Evolutionary conservation across 2,797 vertebrate species (phyloP).

Genomic region (Scyliorhinus canicula): DNA sequence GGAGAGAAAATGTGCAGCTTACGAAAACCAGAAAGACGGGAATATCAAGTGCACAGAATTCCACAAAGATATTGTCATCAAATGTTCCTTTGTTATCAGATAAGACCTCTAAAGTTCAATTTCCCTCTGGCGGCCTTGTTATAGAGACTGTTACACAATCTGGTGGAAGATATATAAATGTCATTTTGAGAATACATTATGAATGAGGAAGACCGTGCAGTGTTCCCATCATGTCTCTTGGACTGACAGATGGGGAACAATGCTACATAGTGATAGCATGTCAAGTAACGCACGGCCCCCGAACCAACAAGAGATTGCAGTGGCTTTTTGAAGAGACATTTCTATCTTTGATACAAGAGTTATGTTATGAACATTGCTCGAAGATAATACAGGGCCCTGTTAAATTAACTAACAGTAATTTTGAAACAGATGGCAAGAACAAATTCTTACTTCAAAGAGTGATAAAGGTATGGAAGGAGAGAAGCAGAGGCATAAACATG

Average conservation of each 20-base stretch:
- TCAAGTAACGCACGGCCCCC: background rate
- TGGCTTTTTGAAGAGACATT: background rate
- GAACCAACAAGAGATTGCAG: background rate
- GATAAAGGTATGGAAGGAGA: background rate
- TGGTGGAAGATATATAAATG: constrained; percentile 4
- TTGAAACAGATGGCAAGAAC: background rate
- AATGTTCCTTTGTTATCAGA: background rate
- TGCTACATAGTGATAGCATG: background rate
- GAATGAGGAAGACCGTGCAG: background rate
- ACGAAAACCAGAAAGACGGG: background rate
- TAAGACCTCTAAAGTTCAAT: background rate
- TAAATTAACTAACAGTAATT: background rate
- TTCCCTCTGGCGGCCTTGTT: background rate
- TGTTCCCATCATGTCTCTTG: background rate
- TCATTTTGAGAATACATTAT: background rate
- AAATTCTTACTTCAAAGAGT: background rate
- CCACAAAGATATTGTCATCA: background rate
- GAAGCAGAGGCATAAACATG: background rate
- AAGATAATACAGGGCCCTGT: background rate
- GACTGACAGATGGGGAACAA: background rate
- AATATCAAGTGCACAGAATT: background rate
- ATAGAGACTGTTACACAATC: background rate
- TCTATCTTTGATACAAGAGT: background rate
- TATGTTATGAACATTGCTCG: background rate
- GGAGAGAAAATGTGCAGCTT: background rate